A percentile compares a stretch with the other conserved stretches of the same genome.
phyloP scores from a whole-genome alignment of 2,113 vertebrate species.

The Paraplagusia blochii region DNA sequence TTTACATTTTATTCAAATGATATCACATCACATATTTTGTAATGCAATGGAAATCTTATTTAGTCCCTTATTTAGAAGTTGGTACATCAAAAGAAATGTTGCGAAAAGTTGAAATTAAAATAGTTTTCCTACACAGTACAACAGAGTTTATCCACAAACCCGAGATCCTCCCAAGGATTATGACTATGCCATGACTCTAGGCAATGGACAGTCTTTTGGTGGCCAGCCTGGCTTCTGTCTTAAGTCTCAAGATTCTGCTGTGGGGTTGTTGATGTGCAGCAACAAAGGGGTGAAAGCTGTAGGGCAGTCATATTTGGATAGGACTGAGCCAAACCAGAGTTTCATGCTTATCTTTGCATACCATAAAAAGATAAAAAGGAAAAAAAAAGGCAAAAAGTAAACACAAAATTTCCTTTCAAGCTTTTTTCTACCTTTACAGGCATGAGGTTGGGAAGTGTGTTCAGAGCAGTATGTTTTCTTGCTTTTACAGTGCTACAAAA shows the following conservation, averaged over 20 bases:
- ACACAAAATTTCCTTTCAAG: constrained; percentile 17
- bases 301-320: constrained; percentile 56
- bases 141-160: neutral
- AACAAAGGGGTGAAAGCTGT: constrained; percentile 54
- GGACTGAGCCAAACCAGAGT: constrained; percentile 51
- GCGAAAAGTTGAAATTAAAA: too few species aligned
- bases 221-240: constrained; percentile 72
- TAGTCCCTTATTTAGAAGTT: too few species aligned
- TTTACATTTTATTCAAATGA: too few species aligned
- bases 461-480: too few species aligned
- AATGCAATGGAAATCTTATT: too few species aligned
- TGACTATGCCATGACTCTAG: constrained; percentile 70
- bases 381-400: constrained; percentile 7
- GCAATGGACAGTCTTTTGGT: constrained; percentile 78
- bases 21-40: too few species aligned
- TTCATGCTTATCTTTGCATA: constrained; percentile 40
- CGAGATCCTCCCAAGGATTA: constrained; percentile 62
- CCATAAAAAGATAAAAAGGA: constrained; percentile 14
- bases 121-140: neutral
- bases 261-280: constrained; percentile 57
- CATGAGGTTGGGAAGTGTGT: too few species aligned
- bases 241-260: constrained; percentile 70
- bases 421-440: constrained; percentile 1
- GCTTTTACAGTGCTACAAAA: too few species aligned
- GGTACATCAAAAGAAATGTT: too few species aligned